A percentile compares a stretch with the other conserved stretches of the same genome.
phyloP scores from a whole-genome alignment of 2,113 vertebrate species.

The Neodon shergylaensis region DNA sequence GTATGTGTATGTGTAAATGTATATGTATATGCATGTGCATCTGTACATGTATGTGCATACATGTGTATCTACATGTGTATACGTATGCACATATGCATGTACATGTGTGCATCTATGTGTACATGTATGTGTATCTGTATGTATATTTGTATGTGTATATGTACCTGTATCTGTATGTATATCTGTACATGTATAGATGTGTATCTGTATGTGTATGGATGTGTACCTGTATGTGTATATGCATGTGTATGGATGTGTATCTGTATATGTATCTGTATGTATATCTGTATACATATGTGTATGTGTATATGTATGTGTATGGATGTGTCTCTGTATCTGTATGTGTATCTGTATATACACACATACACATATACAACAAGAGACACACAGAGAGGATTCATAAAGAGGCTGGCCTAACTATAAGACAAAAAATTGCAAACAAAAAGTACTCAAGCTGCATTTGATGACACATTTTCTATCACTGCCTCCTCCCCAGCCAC shows the following conservation, averaged over 20 bases:
- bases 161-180: neutral
- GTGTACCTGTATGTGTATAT: too few species aligned
- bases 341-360: neutral
- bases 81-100: too few species aligned
- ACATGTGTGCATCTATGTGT: neutral
- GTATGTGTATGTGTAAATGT: too few species aligned
- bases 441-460: neutral
- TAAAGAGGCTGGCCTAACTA: neutral
- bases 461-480: neutral
- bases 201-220: too few species aligned
- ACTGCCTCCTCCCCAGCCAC: neutral
- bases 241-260: too few species aligned
- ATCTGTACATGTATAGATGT: accelerated
- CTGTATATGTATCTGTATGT: too few species aligned
- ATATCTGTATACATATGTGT: too few species aligned
- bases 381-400: neutral
- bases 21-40: neutral
- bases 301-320: too few species aligned
- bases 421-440: constrained; percentile 16
- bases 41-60: accelerated
- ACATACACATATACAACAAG: neutral
- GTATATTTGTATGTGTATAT: neutral
- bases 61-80: neutral
- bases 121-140: neutral
- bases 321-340: neutral